A percentile compares a stretch with the other conserved stretches of the same genome.
phyloP scores from a whole-genome alignment of 2,113 vertebrate genomes.

The Cebus imitator region DNA sequence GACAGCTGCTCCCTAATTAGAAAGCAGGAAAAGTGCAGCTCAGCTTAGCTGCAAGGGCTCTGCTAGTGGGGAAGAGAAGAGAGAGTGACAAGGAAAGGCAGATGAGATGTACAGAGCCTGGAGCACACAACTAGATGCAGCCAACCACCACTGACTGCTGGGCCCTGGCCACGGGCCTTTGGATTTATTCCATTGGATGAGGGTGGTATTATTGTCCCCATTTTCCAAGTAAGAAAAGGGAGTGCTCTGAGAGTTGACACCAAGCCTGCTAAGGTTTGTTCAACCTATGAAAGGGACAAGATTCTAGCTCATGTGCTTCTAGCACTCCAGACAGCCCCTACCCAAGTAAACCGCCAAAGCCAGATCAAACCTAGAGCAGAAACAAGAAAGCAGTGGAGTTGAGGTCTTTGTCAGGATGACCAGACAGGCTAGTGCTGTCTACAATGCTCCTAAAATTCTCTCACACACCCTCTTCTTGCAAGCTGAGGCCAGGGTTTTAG shows the following conservation, averaged over 20 bases:
- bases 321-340: not conserved
- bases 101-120: rapidly evolving
- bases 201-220: too few relatives aligned
- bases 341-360: not conserved
- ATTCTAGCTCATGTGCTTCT: too few relatives aligned
- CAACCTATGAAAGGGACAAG: not conserved
- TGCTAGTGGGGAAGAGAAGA: not conserved
- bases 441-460: not conserved
- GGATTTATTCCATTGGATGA: too few relatives aligned
- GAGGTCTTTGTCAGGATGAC: not conserved
- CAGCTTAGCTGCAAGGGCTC: not conserved
- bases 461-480: not conserved
- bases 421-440: not conserved
- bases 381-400: rapidly evolving
- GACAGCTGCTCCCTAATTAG: not conserved
- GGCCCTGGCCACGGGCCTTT: not conserved
- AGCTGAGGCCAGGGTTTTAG: not conserved
- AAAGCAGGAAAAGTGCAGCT: not conserved
- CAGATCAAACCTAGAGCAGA: too few relatives aligned
- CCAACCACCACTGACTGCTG: not conserved
- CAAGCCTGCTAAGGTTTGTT: not conserved
- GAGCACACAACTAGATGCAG: rapidly evolving
- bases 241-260: not conserved
- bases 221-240: not conserved
- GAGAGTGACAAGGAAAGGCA: rapidly evolving